A percentile compares a stretch with the other conserved stretches of the same genome.
Conservation (phyloP, 1,140 invertebrate genomes). For the Drosophila arawakana region DNA sequence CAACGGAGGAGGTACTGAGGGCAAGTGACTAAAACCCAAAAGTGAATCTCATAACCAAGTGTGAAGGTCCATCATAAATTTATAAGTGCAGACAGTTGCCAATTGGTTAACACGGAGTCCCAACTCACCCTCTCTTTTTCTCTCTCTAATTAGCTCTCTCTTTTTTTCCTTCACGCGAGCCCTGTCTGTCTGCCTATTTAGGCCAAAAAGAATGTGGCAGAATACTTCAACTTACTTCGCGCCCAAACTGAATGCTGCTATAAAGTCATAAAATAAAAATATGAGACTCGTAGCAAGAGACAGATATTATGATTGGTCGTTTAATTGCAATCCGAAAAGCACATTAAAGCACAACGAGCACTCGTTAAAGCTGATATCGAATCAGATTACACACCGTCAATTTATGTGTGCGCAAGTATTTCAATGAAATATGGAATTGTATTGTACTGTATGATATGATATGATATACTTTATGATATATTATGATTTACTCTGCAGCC, state of each 20-base stretch:
- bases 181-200: background rate
- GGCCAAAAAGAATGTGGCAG: slow-evolving; percentile 11
- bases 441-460: background rate
- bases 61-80: slow-evolving; percentile 77
- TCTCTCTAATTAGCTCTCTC: no score
- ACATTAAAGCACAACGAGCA: slow-evolving; percentile 34
- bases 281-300: slow-evolving; percentile 27
- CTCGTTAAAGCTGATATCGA: slow-evolving; percentile 41
- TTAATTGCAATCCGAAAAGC: slow-evolving; percentile 43
- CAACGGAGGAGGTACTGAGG: background rate
- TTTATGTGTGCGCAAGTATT: slow-evolving; percentile 27
- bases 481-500: background rate
- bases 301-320: slow-evolving; percentile 35
- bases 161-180: background rate
- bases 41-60: slow-evolving; percentile 35
- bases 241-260: slow-evolving; percentile 2
- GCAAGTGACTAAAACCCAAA: background rate
- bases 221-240: slow-evolving; percentile 7
- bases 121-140: background rate
- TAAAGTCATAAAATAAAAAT: slow-evolving; percentile 44
- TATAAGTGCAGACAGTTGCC: slow-evolving; percentile 72
- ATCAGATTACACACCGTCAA: slow-evolving; percentile 34
- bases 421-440: slow-evolving; percentile 17
- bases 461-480: background rate
- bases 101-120: slow-evolving; percentile 33